These are phyloP conservation scores for Limnephilus marmoratus DNA, from an alignment of 2,888 invertebrate genomes.

Conservation along the genomic window DNA sequence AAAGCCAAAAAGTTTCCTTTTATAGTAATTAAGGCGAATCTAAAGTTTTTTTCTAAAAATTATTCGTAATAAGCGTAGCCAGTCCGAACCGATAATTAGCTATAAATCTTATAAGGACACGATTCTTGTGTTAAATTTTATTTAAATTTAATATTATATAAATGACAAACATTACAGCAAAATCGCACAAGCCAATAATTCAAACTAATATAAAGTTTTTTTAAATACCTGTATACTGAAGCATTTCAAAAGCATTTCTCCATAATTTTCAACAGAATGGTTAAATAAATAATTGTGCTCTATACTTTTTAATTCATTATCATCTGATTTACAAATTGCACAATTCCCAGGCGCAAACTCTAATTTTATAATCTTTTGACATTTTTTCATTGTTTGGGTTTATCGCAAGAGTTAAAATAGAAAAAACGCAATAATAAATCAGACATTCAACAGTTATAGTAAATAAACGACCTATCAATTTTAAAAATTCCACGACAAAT, in stretches of 20 bases:
- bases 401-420: not conserved
- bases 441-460: not conserved
- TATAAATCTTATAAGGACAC: no score
- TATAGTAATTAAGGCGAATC: no score
- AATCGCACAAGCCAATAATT: not conserved
- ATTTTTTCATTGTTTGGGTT: not conserved
- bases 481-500: not conserved
- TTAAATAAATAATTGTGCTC: not conserved
- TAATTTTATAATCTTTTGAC: not conserved
- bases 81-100: no score
- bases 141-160: no score
- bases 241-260: not conserved
- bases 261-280: conserved; percentile 13
- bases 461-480: not conserved
- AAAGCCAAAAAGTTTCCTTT: no score
- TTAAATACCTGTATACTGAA: conserved; percentile 16
- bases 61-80: no score
- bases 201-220: not conserved
- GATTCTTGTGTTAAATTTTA: no score
- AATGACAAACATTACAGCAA: not conserved
- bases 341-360: not conserved
- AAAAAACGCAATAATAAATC: not conserved
- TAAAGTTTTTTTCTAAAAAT: no score
- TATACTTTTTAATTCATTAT: not conserved
- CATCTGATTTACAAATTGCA: not conserved